These are phyloP conservation scores for Characodon lateralis DNA, from an alignment of 2,797 vertebrate genomes.

Conservation along the genomic window DNA sequence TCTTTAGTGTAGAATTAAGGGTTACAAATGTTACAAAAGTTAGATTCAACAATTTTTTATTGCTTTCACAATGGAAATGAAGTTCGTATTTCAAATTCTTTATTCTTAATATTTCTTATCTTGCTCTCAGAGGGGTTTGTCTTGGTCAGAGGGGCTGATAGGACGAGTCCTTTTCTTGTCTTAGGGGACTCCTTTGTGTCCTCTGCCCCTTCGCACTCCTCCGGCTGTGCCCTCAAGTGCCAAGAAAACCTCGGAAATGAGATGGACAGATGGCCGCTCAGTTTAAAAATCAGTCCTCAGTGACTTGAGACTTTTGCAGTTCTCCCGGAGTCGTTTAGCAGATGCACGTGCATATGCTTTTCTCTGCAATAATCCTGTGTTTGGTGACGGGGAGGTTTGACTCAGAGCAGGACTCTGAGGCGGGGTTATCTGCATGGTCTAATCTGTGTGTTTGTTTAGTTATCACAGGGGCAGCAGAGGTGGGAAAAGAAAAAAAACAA, in stretches of 20 bases:
- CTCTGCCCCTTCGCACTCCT: conserved; percentile 17
- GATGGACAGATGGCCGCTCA: conserved; percentile 77
- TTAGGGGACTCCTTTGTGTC: conserved; percentile 71
- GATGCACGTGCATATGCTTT: conserved; percentile 80
- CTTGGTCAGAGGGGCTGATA: conserved; percentile 48
- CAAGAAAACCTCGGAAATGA: conserved; percentile 72
- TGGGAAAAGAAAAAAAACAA: not conserved
- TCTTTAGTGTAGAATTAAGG: not conserved
- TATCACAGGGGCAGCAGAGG: not conserved
- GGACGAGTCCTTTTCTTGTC: conserved; percentile 58
- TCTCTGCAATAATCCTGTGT: conserved; percentile 67
- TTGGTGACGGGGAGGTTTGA: conserved; percentile 41
- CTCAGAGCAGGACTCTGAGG: conserved; percentile 1
- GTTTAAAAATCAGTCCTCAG: conserved; percentile 69
- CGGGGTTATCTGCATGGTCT: conserved; percentile 7
- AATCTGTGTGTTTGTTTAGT: conserved; percentile 23
- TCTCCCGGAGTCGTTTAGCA: conserved; percentile 71
- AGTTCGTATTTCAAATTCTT: not conserved
- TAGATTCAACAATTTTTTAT: not conserved
- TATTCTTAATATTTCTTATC: not conserved
- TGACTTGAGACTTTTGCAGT: conserved; percentile 53
- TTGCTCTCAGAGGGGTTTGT: not conserved
- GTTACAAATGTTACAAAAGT: not conserved
- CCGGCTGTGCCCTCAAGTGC: conserved; percentile 56
- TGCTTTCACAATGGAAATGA: not conserved